Percentiles rank a stretch among this genome's conserved stretches.
Conservation (phyloP, 2,888 invertebrate species). For the Merodon equestris region DNA sequence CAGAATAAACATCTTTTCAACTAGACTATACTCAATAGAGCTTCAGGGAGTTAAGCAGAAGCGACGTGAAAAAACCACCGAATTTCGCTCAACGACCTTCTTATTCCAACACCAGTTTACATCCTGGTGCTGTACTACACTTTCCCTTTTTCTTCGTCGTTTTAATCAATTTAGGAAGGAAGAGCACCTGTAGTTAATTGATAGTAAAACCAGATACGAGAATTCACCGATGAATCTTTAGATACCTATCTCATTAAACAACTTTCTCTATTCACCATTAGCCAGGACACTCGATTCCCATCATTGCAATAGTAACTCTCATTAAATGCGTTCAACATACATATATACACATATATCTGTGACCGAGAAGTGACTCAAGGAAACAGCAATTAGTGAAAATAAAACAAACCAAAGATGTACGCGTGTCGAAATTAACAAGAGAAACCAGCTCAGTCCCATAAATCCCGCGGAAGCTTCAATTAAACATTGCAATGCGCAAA, state of each 20-base stretch:
- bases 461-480: slow-evolving; percentile 43
- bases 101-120: no score
- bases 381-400: slow-evolving; percentile 40
- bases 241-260: slow-evolving; percentile 11
- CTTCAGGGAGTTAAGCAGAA: no score
- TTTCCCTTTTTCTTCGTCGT: no score
- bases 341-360: slow-evolving; percentile 1
- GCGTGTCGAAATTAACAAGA: slow-evolving; percentile 44
- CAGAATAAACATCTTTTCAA: no score
- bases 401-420: slow-evolving; percentile 11
- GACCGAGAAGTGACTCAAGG: slow-evolving; percentile 12
- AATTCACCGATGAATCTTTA: neutral
- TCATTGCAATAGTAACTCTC: neutral
- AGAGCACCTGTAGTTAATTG: no score
- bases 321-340: slow-evolving; percentile 7
- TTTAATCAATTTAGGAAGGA: no score
- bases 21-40: no score
- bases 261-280: slow-evolving; percentile 23
- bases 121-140: no score
- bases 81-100: no score
- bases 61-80: no score
- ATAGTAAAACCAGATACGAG: neutral
- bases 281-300: slow-evolving; percentile 9
- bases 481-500: slow-evolving; percentile 44
- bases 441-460: slow-evolving; percentile 29